phyloP scores from a whole-genome alignment of 2,113 vertebrate genomes.

The Pantherophis guttatus region DNA sequence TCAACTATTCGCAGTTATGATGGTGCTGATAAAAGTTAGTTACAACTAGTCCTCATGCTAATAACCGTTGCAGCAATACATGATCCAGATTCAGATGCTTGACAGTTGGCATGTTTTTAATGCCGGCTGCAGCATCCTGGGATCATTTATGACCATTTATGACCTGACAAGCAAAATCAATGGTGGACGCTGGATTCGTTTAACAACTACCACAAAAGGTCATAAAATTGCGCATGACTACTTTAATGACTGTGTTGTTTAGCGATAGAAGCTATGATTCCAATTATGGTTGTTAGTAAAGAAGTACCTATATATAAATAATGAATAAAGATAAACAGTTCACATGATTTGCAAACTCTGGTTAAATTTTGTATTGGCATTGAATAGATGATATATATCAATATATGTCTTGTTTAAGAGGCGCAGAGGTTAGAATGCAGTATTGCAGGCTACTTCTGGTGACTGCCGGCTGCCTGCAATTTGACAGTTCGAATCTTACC shows the following conservation, averaged over 20 bases:
- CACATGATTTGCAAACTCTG: background rate
- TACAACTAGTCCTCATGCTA: no score
- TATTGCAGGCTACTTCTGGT: no score
- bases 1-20: background rate
- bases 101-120: background rate
- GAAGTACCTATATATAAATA: background rate
- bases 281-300: background rate
- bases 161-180: background rate
- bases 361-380: background rate
- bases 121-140: background rate
- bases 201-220: background rate
- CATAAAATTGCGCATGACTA: background rate
- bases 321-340: background rate
- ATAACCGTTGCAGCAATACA: background rate
- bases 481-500: no score
- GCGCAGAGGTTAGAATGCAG: no score
- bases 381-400: background rate
- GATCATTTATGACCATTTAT: background rate
- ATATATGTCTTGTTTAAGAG: background rate
- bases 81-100: background rate
- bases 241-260: background rate
- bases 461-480: no score
- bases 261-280: background rate
- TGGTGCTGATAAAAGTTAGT: no score
- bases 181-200: background rate